These are phyloP conservation scores for Salminus brasiliensis DNA, from an alignment of 2,113 vertebrate species.

Conservation along the genomic window DNA sequence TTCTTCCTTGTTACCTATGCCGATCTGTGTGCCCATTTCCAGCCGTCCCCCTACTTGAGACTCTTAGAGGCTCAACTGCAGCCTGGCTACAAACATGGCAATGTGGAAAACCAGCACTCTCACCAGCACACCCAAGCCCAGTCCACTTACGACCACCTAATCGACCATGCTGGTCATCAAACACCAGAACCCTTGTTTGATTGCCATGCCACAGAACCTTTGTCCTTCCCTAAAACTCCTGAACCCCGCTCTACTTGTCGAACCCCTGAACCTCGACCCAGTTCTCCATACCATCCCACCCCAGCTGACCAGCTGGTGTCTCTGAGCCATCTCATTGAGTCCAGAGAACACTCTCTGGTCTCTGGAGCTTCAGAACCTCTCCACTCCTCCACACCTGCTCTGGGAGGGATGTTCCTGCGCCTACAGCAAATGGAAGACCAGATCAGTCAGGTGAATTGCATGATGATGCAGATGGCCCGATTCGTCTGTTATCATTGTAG, in stretches of 20 bases:
- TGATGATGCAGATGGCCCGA: conserved; percentile 27
- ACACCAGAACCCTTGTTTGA: neutral
- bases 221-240: neutral
- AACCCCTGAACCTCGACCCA: neutral
- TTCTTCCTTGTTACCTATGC: neutral
- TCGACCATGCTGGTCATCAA: neutral
- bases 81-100: conserved; percentile 6
- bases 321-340: neutral
- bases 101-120: neutral
- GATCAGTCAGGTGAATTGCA: conserved; percentile 82
- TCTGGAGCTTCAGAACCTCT: neutral
- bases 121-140: neutral
- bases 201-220: neutral
- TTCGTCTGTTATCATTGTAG: neutral
- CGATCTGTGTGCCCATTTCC: conserved; percentile 23
- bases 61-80: conserved; percentile 45
- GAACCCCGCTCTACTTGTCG: conserved; percentile 4
- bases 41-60: conserved; percentile 54
- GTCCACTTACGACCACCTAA: neutral
- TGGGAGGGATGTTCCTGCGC: conserved; percentile 77
- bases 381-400: conserved; percentile 60
- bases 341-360: neutral
- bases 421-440: conserved; percentile 82
- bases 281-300: conserved; percentile 19
- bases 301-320: neutral